phyloP scores from a whole-genome alignment of 2,797 vertebrate species.

The Arremon brunneinucha region DNA sequence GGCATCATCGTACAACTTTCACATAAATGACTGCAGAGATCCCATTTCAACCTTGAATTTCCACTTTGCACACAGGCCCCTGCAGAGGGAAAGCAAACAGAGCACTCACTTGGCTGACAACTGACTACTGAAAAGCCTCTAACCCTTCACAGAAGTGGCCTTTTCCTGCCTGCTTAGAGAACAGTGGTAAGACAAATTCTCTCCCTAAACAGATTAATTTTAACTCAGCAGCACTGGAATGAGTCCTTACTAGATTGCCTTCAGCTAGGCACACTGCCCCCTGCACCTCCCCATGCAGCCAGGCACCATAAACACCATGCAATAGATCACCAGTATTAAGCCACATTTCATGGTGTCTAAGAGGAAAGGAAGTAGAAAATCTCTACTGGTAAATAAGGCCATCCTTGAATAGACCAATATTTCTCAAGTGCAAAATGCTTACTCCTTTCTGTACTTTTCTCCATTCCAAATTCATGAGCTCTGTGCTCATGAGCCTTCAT shows the following conservation, averaged over 20 bases:
- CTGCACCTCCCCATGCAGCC: not conserved
- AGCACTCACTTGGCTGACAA: slow-evolving; percentile 10
- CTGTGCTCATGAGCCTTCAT: not conserved
- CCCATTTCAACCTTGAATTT: slow-evolving; percentile 61
- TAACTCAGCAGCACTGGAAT: not conserved
- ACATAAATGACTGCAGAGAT: slow-evolving; percentile 56
- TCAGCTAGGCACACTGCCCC: not conserved
- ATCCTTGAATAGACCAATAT: not conserved
- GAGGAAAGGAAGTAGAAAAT: not conserved
- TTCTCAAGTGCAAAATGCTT: not conserved
- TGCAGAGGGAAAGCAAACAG: slow-evolving; percentile 8
- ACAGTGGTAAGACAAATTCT: slow-evolving; percentile 15
- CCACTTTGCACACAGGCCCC: slow-evolving; percentile 12
- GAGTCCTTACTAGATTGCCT: not conserved
- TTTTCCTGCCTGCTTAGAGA: not conserved
- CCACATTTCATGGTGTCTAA: not conserved
- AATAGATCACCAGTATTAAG: slow-evolving; percentile 1
- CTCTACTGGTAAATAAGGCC: not conserved
- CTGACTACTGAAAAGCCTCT: not conserved
- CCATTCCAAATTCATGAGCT: not conserved
- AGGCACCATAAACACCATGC: not conserved
- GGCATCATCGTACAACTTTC: slow-evolving; percentile 58
- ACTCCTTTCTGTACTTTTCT: not conserved
- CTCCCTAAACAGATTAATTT: slow-evolving; percentile 22
- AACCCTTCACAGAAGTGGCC: not conserved